Conservation (phyloP, 2,888 invertebrate genomes). For the Aproaerema taeniolella region DNA sequence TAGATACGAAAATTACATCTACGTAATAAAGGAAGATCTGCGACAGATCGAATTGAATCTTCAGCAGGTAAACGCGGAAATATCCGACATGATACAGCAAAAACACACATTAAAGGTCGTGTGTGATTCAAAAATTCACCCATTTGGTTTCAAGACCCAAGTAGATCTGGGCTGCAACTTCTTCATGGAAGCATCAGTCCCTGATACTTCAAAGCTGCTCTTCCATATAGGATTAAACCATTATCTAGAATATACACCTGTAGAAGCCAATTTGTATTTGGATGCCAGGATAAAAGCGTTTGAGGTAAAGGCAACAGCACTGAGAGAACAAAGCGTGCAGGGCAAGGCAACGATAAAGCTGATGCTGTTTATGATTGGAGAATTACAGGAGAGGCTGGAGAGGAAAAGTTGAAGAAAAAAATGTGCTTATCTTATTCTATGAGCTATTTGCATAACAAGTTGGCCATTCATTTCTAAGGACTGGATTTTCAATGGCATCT, state of each 20-base stretch:
- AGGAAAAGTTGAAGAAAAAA: not conserved
- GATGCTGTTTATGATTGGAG: conserved; percentile 82
- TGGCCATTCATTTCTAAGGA: too few relatives aligned
- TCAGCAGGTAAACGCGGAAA: conserved; percentile 79
- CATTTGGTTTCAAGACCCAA: conserved; percentile 62
- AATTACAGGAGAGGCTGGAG: conserved; percentile 55
- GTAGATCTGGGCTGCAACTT: conserved; percentile 91
- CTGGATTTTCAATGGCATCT: too few relatives aligned
- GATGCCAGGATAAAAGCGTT: conserved; percentile 82
- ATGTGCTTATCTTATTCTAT: too few relatives aligned
- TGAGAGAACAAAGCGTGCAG: conserved; percentile 81
- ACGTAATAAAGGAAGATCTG: conserved; percentile 85
- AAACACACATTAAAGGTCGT: conserved; percentile 83
- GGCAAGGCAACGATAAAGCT: conserved; percentile 89
- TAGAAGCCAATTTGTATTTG: conserved; percentile 84
- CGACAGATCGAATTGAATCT: conserved; percentile 77
- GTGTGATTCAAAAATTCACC: conserved; percentile 68
- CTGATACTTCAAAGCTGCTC: conserved; percentile 80
- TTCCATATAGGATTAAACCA: conserved; percentile 87
- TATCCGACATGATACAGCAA: conserved; percentile 85
- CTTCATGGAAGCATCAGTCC: conserved; percentile 86
- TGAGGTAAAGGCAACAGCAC: conserved; percentile 78
- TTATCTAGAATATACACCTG: conserved; percentile 83
- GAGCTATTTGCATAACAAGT: too few relatives aligned
- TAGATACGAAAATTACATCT: conserved; percentile 85